phyloP scores from a whole-genome alignment of 2,113 vertebrate species.

The Crotalus horridus region DNA sequence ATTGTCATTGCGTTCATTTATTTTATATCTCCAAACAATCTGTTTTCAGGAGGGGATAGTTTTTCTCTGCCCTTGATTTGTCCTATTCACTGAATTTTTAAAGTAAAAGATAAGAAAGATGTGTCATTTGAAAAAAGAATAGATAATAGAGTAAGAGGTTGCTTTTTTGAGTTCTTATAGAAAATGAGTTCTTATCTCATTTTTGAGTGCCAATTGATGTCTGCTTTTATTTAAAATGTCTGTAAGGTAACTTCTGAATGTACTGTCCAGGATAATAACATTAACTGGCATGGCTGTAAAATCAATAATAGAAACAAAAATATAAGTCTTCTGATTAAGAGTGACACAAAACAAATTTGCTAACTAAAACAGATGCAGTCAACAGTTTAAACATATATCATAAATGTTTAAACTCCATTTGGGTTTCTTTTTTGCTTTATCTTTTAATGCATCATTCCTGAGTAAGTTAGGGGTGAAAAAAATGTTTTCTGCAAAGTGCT shows the following conservation, averaged over 20 bases:
- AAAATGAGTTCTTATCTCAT: conserved; percentile 61
- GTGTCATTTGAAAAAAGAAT: conserved; percentile 49
- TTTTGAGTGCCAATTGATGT: conserved; percentile 61
- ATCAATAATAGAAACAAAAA: conserved; percentile 71
- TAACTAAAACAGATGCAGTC: conserved; percentile 62
- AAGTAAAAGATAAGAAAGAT: conserved; percentile 35
- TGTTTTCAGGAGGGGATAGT: conserved; percentile 1
- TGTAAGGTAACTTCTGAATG: conserved; percentile 61
- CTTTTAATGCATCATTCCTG: conserved; percentile 35
- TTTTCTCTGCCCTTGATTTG: conserved; percentile 29
- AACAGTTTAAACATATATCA: conserved; percentile 51
- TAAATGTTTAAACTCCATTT: conserved; percentile 43
- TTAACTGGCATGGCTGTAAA: conserved; percentile 68
- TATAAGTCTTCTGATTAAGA: conserved; percentile 66
- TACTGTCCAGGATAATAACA: conserved; percentile 62
- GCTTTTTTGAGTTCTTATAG: conserved; percentile 57
- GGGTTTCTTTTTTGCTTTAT: conserved; percentile 43
- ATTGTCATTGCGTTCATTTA: conserved; percentile 20
- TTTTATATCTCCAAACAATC: conserved; percentile 12
- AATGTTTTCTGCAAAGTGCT: conserved; percentile 31
- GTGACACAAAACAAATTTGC: conserved; percentile 67
- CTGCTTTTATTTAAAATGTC: conserved; percentile 74
- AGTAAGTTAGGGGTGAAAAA: conserved; percentile 40
- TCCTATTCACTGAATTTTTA: conserved; percentile 7
- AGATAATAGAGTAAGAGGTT: conserved; percentile 29